Base-by-base conservation (phyloP, 37 sponge, comb jelly and placozoan species). In the Chondrilla cf. caribensis region DNA sequence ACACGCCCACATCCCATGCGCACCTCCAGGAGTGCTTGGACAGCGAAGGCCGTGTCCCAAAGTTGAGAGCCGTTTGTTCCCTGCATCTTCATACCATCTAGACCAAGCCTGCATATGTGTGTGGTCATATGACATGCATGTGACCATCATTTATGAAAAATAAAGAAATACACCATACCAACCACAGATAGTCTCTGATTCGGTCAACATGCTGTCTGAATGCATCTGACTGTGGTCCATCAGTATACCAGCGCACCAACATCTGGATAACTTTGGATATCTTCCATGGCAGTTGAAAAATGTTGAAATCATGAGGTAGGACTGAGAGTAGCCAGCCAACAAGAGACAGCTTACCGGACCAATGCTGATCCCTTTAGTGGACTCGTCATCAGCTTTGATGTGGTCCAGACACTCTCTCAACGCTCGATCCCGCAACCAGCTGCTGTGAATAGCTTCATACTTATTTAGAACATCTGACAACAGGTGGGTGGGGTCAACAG, bases 51-150 rank as follows among this genome's bases (percentile, higher is more conserved):
- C 81, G 86, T 79, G 76, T 95, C 95, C 95, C 95, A 95, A 2
- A 92, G 77, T 65, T 95, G 95, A 35, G 95, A 95, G 0, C 95
- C 95, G 80, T 95, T 95, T 18, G 95, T 95, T 26, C 95, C 95
- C 89, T 95, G 96, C 96, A 95, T 95, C 84, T 90, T 92, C 90
- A 95, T 90, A 0, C 96, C 96, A 76, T 93, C 93, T 7, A 58
- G 9, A 14, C 96, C 96, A 33, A 93, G 90, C 94, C 94, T 93
- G 51, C 37, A 47, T n/a, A n/a, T n/a, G n/a, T n/a, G n/a, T 14
- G 9, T 11, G 11, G 51, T 47, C 51, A 47, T 47, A 11, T 47
- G 51, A 47, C 51, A 47, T 47, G 51, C 51, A 47, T 47, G 51
- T 47, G 51, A 68, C 36, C 70, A 54, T 25, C 42, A 24, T 54